Evolutionary conservation across 2,113 vertebrate species (phyloP).

Genomic region (Tringa solitaria): DNA sequence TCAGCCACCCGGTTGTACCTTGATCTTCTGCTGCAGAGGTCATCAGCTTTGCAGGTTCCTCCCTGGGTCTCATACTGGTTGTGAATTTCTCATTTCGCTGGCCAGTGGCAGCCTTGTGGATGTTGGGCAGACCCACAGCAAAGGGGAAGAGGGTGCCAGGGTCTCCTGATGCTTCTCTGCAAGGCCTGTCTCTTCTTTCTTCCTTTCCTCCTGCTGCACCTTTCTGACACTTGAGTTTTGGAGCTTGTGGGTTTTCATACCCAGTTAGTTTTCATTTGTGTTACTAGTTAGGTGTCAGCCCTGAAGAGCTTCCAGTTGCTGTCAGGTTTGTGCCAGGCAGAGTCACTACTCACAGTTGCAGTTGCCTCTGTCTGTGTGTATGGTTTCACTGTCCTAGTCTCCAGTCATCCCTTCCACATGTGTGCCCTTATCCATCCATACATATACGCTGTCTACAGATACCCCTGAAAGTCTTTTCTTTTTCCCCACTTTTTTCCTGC

Average conservation of each 20-base stretch:
- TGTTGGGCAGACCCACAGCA: neutral
- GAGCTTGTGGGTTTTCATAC: neutral
- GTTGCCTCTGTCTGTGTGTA: neutral
- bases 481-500: neutral
- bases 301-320: neutral
- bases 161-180: neutral
- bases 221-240: neutral
- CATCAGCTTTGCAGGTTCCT: neutral
- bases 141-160: neutral
- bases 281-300: neutral
- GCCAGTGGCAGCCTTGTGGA: rapidly evolving
- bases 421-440: neutral
- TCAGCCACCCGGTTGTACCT: neutral
- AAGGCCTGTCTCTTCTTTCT: neutral
- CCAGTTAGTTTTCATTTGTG: neutral
- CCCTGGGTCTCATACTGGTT: neutral
- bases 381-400: neutral
- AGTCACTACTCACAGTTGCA: neutral
- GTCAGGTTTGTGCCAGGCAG: neutral
- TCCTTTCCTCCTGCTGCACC: neutral
- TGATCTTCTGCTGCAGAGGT: neutral
- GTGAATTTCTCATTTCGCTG: neutral
- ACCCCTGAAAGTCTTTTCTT: neutral
- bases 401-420: neutral
- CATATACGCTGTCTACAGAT: rapidly evolving